Evolutionary conservation across 2,113 vertebrate species (phyloP).

Genomic region (Bagarius yarrelli): DNA sequence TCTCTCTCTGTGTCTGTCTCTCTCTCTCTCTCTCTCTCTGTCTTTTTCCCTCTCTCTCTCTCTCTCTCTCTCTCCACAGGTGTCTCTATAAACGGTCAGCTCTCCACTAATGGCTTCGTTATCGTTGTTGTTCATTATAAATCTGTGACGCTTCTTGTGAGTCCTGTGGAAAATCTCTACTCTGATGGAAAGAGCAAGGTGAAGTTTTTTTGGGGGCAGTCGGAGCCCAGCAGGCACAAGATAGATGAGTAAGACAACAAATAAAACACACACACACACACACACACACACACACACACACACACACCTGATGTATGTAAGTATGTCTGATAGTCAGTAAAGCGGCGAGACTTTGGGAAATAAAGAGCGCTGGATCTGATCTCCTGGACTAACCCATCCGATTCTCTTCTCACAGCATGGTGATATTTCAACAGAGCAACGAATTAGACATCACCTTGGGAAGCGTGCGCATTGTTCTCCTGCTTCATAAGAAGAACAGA

Average conservation of each 20-base stretch:
- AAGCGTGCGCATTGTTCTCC: constrained; percentile 53
- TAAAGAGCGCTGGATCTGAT: background rate
- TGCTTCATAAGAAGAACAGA: constrained; percentile 44
- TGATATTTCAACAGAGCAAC: constrained; percentile 45
- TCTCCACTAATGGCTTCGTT: constrained; percentile 58
- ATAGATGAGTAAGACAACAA: constrained; percentile 22
- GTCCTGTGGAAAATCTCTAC: constrained; percentile 14
- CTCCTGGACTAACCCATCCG: background rate
- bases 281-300: no score
- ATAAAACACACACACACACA: no score
- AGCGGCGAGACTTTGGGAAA: no score
- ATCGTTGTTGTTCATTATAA: constrained; percentile 54
- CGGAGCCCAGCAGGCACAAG: constrained; percentile 4
- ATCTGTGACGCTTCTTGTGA: constrained; percentile 43
- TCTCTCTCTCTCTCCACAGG: constrained; percentile 39
- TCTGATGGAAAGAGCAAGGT: constrained; percentile 7
- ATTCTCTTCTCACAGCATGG: constrained; percentile 46
- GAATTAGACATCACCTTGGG: constrained; percentile 58
- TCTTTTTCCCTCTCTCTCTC: background rate
- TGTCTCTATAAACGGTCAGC: constrained; percentile 63
- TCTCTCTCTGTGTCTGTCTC: background rate
- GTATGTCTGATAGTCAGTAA: no score
- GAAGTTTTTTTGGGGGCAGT: background rate
- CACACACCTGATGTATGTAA: no score
- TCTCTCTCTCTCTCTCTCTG: background rate